Conservation (phyloP, 2,797 vertebrate species). For the Hephaestus fuliginosus region DNA sequence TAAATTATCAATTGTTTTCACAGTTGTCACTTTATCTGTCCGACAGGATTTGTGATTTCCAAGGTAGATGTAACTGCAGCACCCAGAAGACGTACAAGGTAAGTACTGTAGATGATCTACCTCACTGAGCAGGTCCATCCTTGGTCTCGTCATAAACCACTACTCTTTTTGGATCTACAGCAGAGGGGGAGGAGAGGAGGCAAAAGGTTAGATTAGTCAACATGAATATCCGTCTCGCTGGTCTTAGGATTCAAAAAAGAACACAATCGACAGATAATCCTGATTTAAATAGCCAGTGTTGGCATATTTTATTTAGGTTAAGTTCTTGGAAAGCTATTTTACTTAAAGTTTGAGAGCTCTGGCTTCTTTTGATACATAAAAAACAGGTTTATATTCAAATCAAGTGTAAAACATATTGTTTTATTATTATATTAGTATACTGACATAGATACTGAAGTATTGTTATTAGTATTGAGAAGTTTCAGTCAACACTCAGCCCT, state of each 20-base stretch:
- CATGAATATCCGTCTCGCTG: too few species aligned
- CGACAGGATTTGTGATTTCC: conserved; percentile 67
- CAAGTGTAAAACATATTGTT: not conserved
- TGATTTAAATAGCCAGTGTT: not conserved
- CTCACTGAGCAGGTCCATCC: conserved; percentile 83
- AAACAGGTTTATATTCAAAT: not conserved
- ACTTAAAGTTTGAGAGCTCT: not conserved
- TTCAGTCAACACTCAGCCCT: not conserved
- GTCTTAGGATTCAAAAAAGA: not conserved
- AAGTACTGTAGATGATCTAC: conserved; percentile 69
- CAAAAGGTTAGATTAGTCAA: not conserved
- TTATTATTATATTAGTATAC: not conserved
- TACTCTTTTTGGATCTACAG: conserved; percentile 85
- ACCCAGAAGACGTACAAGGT: conserved; percentile 67
- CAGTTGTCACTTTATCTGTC: conserved; percentile 79
- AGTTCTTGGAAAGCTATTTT: not conserved
- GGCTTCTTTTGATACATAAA: not conserved
- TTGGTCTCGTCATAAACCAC: conserved; percentile 82
- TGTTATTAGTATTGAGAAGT: not conserved
- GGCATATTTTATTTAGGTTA: not conserved
- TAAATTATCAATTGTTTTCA: conserved; percentile 78
- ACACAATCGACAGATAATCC: not conserved
- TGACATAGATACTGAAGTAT: not conserved
- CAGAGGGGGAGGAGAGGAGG: not conserved
- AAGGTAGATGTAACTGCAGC: conserved; percentile 74